These are phyloP conservation scores for Ciona savignyi DNA, from an alignment of 23 tunicate genomes.

Conservation along the genomic window DNA sequence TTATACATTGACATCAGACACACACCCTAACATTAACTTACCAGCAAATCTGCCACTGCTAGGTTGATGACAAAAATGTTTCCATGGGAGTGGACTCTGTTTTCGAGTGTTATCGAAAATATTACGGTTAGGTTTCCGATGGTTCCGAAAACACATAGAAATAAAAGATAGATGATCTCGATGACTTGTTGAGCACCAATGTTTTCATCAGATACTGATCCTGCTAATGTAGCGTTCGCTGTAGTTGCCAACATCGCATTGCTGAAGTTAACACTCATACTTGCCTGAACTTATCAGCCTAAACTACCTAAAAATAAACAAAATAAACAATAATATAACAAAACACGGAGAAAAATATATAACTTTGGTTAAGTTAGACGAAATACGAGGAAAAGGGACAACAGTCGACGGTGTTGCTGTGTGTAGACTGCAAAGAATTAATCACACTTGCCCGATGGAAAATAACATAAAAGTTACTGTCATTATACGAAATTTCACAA, in stretches of 20 bases:
- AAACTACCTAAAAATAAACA: not conserved
- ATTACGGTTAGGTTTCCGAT: conserved; percentile 76
- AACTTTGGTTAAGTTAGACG: no score
- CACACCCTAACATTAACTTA: no score
- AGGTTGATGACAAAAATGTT: conserved; percentile 79
- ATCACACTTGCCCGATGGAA: no score
- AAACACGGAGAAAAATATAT: no score
- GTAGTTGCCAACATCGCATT: not conserved
- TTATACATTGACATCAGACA: no score
- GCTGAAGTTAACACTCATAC: not conserved
- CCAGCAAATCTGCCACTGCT: conserved; percentile 79
- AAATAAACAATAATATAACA: not conserved
- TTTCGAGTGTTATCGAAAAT: conserved; percentile 59
- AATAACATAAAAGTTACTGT: no score
- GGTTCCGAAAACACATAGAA: conserved; percentile 45
- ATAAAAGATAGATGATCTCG: conserved; percentile 46
- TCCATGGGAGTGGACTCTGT: conserved; percentile 63
- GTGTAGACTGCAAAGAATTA: no score
- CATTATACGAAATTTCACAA: no score
- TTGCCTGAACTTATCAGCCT: not conserved
- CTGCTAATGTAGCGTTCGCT: not conserved
- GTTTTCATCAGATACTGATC: not conserved
- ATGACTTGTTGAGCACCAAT: conserved; percentile 17
- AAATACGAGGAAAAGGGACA: no score
- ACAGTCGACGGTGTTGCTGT: no score